Base-by-base conservation (phyloP, 2,797 vertebrate genomes). In the Falco berigora region DNA sequence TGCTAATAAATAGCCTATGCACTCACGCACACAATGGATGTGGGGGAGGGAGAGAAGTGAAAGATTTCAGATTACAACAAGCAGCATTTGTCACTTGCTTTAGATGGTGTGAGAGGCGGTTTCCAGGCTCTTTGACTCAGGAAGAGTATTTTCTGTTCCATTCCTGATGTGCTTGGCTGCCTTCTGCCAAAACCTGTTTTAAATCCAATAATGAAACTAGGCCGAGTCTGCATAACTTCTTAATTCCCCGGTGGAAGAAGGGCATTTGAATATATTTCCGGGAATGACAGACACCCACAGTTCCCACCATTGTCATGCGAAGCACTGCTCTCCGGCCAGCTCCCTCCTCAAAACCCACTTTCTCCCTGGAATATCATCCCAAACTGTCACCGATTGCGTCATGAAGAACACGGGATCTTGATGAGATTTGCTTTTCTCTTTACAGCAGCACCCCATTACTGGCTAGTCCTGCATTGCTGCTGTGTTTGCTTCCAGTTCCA, bases 101-200 rank as follows among this genome's bases (percentile, higher is more conserved):
- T 87, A n/a, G 36, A 11, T 72, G 64, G 59, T 85, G 77, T 58
- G 59, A 81, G 62, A 94, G 28, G 86, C 66, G 82, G 58, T 88
- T 95, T 96, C 91, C 80, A 95, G 21, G 21, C 80, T 94, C 67
- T 71, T 61, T 63, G 94, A 84, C 46, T 77, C 14, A 1, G 46
- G 61, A 94, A 76, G 95, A 92, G 4, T 76, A 93, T 94, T 93
- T 94, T 95, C 76, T 96, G 88, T 89, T 95, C 80, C 92, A 82
- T 32, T 94, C 74, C 92, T 79, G 61, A 94, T 87, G 71, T 71
- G 86, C 67, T 92, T 53, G 63, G 80, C 88, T 86, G 56, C 64
- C 27, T 85, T 56, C 73, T 58, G 52, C 80, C 80, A 79, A 94
- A 94, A 92, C 80, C 86, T 87, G 67, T 40, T 96, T 94, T 85